A percentile compares a stretch with the other conserved stretches of the same genome.
Conservation (phyloP, 2,113 vertebrate species). For the Plectropomus leopardus region DNA sequence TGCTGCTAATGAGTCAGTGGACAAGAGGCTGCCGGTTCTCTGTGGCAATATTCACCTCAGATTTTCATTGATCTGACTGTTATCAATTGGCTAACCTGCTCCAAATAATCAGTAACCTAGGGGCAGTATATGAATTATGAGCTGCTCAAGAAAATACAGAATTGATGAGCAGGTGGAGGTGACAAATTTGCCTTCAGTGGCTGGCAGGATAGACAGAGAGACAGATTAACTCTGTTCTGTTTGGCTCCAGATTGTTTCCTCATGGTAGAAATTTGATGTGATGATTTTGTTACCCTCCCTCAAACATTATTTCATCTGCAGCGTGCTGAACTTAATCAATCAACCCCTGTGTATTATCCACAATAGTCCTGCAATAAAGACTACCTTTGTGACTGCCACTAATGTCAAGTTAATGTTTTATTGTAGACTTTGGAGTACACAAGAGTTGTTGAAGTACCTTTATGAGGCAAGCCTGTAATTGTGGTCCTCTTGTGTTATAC, state of each 20-base stretch:
- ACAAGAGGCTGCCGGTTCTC: constrained; percentile 23
- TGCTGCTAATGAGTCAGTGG: constrained; percentile 32
- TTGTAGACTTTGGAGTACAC: background rate
- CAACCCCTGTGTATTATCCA: background rate
- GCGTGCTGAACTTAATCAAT: background rate
- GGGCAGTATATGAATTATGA: constrained; percentile 2
- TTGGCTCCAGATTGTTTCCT: constrained; percentile 1
- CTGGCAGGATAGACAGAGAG: too few species aligned
- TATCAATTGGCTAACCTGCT: constrained; percentile 19
- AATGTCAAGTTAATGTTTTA: background rate
- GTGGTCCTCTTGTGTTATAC: background rate
- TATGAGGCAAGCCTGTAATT: background rate
- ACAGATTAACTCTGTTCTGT: background rate
- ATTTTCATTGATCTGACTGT: constrained; percentile 28
- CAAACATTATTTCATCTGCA: background rate
- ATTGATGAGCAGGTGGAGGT: constrained; percentile 14
- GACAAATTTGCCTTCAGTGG: background rate
- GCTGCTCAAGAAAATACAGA: constrained; percentile 1
- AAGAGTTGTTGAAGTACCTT: background rate
- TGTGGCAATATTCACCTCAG: constrained; percentile 12
- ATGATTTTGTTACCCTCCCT: background rate
- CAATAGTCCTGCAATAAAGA: background rate
- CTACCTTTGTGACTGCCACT: background rate
- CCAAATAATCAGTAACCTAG: constrained; percentile 15
- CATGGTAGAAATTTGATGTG: background rate